Conservation (phyloP, 2,113 vertebrate species). For the Platysternon megacephalum region DNA sequence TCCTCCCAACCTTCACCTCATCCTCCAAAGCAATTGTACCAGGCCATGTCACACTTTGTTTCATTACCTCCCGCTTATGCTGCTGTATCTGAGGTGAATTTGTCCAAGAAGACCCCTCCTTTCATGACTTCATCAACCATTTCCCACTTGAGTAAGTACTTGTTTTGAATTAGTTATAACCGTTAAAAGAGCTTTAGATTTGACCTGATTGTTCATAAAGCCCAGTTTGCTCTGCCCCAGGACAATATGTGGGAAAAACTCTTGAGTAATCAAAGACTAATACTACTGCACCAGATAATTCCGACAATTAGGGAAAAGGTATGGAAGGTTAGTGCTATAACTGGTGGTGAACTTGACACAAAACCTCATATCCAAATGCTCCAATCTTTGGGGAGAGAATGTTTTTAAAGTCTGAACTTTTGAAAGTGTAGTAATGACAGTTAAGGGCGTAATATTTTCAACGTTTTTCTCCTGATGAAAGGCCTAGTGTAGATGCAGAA, state of each 20-base stretch:
- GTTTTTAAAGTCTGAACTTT: conserved; percentile 2
- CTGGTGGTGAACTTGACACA: background rate
- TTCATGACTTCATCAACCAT: conserved; percentile 85
- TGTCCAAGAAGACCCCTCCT: conserved; percentile 88
- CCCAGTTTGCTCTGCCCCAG: background rate
- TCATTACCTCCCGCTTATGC: conserved; percentile 86
- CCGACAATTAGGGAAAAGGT: background rate
- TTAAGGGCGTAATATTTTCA: background rate
- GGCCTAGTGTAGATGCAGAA: background rate
- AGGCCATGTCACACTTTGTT: conserved; percentile 79
- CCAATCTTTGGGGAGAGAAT: fast-evolving
- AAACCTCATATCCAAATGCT: background rate
- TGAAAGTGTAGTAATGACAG: background rate
- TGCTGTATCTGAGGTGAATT: conserved; percentile 87
- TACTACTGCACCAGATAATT: background rate
- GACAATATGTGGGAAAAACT: background rate
- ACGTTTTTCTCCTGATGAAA: conserved; percentile 9
- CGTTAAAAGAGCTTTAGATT: conserved; percentile 27
- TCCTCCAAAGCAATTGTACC: conserved; percentile 81
- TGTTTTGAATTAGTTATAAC: conserved; percentile 45
- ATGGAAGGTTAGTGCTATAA: background rate
- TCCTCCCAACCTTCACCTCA: conserved; percentile 71
- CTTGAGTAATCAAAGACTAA: background rate
- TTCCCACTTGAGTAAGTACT: conserved; percentile 92
- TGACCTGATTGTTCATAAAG: background rate